Base-by-base conservation (phyloP, 2,113 vertebrate species). In the Euleptes europaea region DNA sequence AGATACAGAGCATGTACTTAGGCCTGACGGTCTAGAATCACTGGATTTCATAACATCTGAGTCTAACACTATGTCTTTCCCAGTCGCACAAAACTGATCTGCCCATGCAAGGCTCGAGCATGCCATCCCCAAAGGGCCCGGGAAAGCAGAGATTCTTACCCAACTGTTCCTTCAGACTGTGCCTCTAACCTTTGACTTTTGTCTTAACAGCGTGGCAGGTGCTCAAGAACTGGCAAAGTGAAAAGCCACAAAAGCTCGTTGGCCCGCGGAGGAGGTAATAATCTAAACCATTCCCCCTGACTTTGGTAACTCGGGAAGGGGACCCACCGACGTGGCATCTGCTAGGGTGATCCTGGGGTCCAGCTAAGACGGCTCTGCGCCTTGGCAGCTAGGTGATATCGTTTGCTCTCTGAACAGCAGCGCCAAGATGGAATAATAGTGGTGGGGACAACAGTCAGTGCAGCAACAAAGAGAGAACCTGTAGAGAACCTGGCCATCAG, bases 331-430 rank as follows among this genome's bases (percentile, higher is more conserved):
- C 60, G 21, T 63, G 60, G 9, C 15, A 14, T 63, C 60, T 26
- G 60, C 7, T 63, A 26, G 60, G 7, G 60, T 10, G 28, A 63
- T 63, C 60, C 60, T 5, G 6, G 26, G 60, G 60, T 63, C 60
- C 26, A 28, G 60, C 60, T 26, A 63, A 63, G 26, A 63, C 60
- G 1, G 26, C 23, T 63, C 2, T 63, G 60, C 10, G 26, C 9
- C 60, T 28, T 11, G 3, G 26, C 60, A 63, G 26, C 23, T 63
- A 63, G 60, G 23, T 28, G 26, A 28, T 14, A 14, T 6, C 35
- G 10, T 6, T 15, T 15, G 85, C 51, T 40, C 44, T 90, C 38
- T 31, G 12, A 0, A 75, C 63, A 40, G 28, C 71, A 92, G 91
- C 9, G 60, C 60, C 60, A 63, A 28, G 60, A 5, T 19, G 4